Conservation (phyloP, 2,888 invertebrate species). For the Polyploca ridens region DNA sequence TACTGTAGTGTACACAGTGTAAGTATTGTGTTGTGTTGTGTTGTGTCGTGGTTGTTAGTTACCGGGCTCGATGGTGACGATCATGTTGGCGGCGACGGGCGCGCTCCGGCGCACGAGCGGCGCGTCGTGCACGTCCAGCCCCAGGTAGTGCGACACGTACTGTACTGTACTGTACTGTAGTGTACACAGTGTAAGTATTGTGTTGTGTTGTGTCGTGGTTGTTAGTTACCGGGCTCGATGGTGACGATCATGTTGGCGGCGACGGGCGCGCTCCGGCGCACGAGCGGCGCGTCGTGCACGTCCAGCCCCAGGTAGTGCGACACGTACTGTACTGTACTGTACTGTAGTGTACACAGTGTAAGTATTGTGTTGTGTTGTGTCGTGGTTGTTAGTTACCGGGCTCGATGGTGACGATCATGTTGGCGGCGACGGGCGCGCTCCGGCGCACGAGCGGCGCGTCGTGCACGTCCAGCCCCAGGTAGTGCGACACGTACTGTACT, state of each 20-base stretch:
- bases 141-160: conserved; percentile 88
- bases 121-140: conserved; percentile 99
- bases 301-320: conserved; percentile 99
- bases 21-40: too few species aligned
- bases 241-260: conserved; percentile 91
- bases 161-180: too few species aligned
- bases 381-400: too few species aligned
- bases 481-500: conserved; percentile 93
- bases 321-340: conserved; percentile 79
- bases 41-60: too few species aligned
- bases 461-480: conserved; percentile 99
- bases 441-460: conserved; percentile 94
- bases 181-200: too few species aligned
- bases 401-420: conserved; percentile 94
- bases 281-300: conserved; percentile 96
- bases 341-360: too few species aligned
- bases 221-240: too few species aligned
- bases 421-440: conserved; percentile 87
- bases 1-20: conserved; percentile 50
- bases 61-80: too few species aligned
- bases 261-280: conserved; percentile 89
- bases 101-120: conserved; percentile 89
- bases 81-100: conserved; percentile 87
- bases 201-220: too few species aligned
- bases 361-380: too few species aligned